Base-by-base conservation (phyloP, 2,113 vertebrate species). In the Coturnix japonica region DNA sequence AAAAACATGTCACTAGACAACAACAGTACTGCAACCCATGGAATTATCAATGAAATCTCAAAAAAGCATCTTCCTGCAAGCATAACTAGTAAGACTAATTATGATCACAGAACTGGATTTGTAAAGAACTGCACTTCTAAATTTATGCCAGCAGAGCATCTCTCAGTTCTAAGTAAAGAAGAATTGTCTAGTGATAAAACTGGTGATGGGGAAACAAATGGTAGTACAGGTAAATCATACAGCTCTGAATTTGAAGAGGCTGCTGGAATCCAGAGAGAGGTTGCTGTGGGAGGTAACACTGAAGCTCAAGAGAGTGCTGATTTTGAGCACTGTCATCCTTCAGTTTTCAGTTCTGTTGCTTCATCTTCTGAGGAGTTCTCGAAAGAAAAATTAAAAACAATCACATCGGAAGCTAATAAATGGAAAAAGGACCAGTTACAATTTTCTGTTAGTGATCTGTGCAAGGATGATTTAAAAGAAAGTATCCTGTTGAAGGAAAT, bases 351-450 rank as follows among this genome's bases (percentile, higher is more conserved):
- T 91, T 85, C 57, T 91, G 59, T 77, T 83, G 51, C 71, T 77
- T 89, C 94, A 93, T 83, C 81, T 72, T 47, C 59, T 33, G 93
- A 87, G 64, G 47, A 89, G 31, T 82, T 85, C 63, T 83, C 90
- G 33, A 91, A 96, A 89, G 92, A 81, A 49, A 91, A 71, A 37
- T 14, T 80, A 64, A 57, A 84, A 73, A 69, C 35, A 41, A 37
- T 85, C 25, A 49, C 69, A 80, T 90, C 77, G 73, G 93, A 95
- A 57, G 25, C 49, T 73, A 41, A 13, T 79, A 92, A 76, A 6
- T 60, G 96, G 54, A 87, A 82, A 92, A 93, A 92, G 37, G 73
- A 90, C 65, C 83, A 76, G 46, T 66, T 41, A 71, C 84, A 92
- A 64, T 77, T 82, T 53, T 79, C 26, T 83, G 53, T 37, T 80